Evolutionary conservation across 2,113 vertebrate species (phyloP).

Genomic region (Mobula hypostoma): DNA sequence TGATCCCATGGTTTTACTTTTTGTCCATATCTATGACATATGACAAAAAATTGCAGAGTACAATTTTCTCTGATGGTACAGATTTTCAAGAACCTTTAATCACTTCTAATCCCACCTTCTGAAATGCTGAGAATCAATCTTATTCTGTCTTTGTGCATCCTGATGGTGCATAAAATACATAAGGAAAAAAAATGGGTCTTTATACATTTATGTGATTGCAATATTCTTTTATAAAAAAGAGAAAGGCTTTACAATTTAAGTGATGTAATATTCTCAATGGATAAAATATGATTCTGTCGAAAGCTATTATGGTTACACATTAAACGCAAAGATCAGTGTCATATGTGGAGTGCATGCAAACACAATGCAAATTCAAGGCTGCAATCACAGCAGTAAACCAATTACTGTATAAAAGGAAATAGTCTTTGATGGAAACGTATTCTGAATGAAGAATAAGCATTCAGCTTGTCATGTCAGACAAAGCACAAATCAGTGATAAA

Average conservation of each 20-base stretch:
- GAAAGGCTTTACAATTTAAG: conserved; percentile 3
- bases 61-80: background rate
- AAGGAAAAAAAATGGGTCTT: conserved; percentile 4
- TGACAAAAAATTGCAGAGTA: background rate
- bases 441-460: background rate
- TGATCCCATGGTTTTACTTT: background rate
- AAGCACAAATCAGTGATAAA: background rate
- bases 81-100: background rate
- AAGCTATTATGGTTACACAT: conserved; percentile 24
- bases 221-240: background rate
- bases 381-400: conserved; percentile 12
- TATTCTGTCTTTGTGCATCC: background rate
- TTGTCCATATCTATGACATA: background rate
- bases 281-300: conserved; percentile 24
- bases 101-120: background rate
- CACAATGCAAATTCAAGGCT: conserved; percentile 23
- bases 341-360: conserved; percentile 4
- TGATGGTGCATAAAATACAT: background rate
- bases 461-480: background rate
- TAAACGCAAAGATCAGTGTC: conserved; percentile 2
- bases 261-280: background rate
- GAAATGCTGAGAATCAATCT: background rate
- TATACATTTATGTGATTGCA: conserved; percentile 25
- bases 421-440: background rate
- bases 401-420: conserved; percentile 12